Percentiles rank a stretch among this genome's conserved stretches.
Conservation (phyloP, 2,113 vertebrate genomes). For the Trematomus loennbergii region DNA sequence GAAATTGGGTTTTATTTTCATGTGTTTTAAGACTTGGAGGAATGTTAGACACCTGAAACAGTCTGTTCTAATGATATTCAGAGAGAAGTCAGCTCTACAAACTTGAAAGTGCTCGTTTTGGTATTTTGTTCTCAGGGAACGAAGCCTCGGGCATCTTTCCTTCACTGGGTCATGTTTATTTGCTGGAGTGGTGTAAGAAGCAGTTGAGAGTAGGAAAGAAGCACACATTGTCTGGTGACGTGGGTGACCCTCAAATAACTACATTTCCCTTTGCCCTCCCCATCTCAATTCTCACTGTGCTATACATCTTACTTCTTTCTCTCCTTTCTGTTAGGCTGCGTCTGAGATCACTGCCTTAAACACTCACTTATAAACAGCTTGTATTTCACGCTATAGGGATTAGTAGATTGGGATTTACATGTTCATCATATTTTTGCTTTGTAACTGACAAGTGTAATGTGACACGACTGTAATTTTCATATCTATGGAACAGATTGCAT, state of each 20-base stretch:
- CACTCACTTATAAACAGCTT: neutral
- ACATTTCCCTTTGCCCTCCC: neutral
- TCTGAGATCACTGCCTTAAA: neutral
- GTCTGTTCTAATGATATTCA: neutral
- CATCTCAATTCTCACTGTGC: neutral
- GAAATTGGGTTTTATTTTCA: neutral
- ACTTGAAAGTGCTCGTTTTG: conserved; percentile 17
- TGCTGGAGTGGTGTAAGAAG: conserved; percentile 12
- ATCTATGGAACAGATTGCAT: neutral
- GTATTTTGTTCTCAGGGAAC: conserved; percentile 4
- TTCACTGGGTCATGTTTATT: conserved; percentile 35
- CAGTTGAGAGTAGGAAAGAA: neutral
- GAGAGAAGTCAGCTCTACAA: neutral
- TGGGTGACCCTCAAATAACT: neutral
- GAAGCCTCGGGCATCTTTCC: neutral
- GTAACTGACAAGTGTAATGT: neutral
- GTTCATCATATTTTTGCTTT: neutral
- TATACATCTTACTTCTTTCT: neutral
- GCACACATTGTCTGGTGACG: neutral
- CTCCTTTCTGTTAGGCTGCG: neutral
- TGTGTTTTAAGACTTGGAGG: neutral
- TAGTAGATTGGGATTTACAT: neutral
- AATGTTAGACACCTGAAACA: neutral
- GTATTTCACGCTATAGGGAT: neutral
- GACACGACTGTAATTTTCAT: neutral